Evolutionary conservation across 2,888 invertebrate genomes (phyloP), one percentile per base, ranked within the genome.

Genomic region (Epistrophella euchroma): DNA sequence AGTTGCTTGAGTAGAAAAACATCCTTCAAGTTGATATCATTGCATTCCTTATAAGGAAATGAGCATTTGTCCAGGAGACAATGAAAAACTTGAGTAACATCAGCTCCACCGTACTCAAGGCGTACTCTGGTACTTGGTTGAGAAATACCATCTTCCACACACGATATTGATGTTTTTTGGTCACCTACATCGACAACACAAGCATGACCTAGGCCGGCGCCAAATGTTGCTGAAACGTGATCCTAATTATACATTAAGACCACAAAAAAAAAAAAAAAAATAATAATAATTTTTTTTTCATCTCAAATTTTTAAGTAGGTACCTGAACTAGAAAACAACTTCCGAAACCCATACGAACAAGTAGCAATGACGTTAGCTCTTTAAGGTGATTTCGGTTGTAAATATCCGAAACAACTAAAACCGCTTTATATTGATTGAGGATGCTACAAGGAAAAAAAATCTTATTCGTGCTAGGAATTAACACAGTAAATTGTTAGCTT

Each of bases 161-260:
- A 99, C 2, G 98, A 98, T 22, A 99, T 96, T 0, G 98, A 97
- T 0, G 97, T 98, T 93, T 98, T 98, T 91, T 98, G 97, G 91
- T 98, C 98, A 0, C 98, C 98, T 70, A 98, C 96, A 91, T 98
- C 98, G 0, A 99, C 97, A 0, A 98, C 98, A 93, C 98, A 98
- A 0, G 98, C 98, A 90, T 96, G 97, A 62, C 96, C 95, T 17
- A 97, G 92, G 13, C 97, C 97, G 19, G 96, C 96, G 4, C 97
- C 97, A 93, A 97, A 97, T 13, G 97, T 96, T 9, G 97, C 96
- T 58, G 97, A 96, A 2, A 97, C 97, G 89, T 97, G 97, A 92
- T 97, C 97, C 95, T 92, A 90, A 87, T 25, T 1, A 28, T 5
- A 28, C 7, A 52, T 13, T 0, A 91, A 35, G 13, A 37, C 1